Base-by-base conservation (phyloP, 1,140 invertebrate species). In the Tetramorium alpestre region DNA sequence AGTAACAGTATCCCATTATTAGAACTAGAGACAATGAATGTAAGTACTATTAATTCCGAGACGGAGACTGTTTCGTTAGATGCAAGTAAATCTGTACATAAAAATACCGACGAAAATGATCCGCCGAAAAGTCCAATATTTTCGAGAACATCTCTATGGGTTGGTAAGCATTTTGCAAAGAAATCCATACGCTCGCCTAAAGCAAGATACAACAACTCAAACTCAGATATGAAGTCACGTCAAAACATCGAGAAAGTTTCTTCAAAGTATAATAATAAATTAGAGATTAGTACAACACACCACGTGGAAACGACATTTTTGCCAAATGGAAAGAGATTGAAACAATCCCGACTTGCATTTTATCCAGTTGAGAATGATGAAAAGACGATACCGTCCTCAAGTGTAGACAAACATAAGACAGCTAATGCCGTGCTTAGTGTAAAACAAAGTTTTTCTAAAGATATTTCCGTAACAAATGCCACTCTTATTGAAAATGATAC, bases 331-430 rank as follows among this genome's bases (percentile, higher is more conserved):
- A 92, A 91, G 49, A 94, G 87, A 80, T 56, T 92, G 18, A 92
- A 88, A 62, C 93, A 94, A 65, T 89, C 90, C 25, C 93, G 85
- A 60, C 87, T 94, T 62, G 18, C 89, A 58, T 73, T 89, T 90
- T 0, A 84, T 89, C 75, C 85, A 64, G 38, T 70, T 38, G 10
- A 88, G 70, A 51, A 51, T 58, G 78, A 86, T 73, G 41, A 60
- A 16, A 86, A 33, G 80, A n/a, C 73, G 8, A 28, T 1, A 87
- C 41, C 16, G 4, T 25, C 13, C 6, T 4, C 8, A 60, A 22
- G 3, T 44, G 11, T 25, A 56, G 0, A 56, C 51, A 28, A 65
- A 38, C 3, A 33, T 49, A 69, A 51, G 22, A 62, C 2, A 58
- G 10, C 56, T 28, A 54, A 13, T 78, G n/a, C 18, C 22, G 18